These are phyloP conservation scores for Harmothoe impar DNA, from an alignment of 2,888 invertebrate species.

Conservation along the genomic window DNA sequence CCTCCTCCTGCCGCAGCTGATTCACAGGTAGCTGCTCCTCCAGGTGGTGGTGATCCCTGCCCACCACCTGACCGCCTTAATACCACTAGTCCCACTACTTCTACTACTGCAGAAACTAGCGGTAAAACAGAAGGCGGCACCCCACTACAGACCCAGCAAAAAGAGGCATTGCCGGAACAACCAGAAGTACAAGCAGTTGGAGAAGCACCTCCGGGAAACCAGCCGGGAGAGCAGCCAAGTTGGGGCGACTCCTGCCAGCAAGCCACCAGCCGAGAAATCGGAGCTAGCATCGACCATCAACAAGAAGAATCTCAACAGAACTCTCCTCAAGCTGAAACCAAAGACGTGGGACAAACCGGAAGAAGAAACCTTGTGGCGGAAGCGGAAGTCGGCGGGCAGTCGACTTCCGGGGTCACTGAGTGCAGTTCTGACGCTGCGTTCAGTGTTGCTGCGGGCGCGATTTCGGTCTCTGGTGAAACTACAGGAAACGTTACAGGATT, in stretches of 20 bases:
- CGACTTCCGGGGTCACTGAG: constrained; percentile 15
- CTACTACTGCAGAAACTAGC: neutral
- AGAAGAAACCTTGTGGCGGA: neutral
- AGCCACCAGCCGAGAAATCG: constrained; percentile 11
- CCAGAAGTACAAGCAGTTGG: neutral
- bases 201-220: neutral
- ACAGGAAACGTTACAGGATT: neutral
- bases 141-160: neutral
- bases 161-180: neutral
- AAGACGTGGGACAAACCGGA: neutral
- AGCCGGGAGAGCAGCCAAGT: neutral
- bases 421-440: neutral
- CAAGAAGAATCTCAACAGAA: neutral
- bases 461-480: constrained; percentile 20
- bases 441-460: neutral
- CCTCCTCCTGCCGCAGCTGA: too few species aligned
- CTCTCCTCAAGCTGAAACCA: neutral
- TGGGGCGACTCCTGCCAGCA: neutral
- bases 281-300: neutral
- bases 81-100: too few species aligned
- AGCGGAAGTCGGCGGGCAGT: neutral
- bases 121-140: neutral
- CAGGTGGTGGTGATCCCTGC: neutral
- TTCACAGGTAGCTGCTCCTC: neutral
- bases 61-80: neutral